Evolutionary conservation across 2,797 vertebrate species (phyloP).

Genomic region (Megaceryle alcyon): DNA sequence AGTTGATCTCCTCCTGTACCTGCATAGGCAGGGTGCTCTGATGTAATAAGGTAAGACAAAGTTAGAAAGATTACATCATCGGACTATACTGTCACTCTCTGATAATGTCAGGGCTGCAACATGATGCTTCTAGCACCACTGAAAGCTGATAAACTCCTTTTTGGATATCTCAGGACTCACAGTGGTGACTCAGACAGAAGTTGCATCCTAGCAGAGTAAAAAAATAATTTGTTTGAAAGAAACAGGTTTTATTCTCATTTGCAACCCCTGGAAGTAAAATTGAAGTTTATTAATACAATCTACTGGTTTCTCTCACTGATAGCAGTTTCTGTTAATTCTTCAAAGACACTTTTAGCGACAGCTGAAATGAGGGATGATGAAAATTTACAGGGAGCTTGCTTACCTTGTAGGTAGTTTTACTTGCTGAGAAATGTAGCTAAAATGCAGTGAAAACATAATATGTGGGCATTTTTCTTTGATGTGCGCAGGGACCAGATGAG

Average conservation of each 20-base stretch:
- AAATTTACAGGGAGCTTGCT: neutral
- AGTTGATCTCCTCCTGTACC: neutral
- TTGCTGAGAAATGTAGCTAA: neutral
- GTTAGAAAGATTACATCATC: neutral
- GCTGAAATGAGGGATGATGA: neutral
- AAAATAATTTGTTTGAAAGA: neutral
- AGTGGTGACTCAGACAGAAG: neutral
- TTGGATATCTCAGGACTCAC: neutral
- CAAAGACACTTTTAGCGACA: neutral
- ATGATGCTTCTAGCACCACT: neutral
- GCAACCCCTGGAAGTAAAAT: neutral
- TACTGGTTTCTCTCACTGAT: neutral
- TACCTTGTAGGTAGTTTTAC: neutral
- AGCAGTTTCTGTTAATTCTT: constrained; percentile 17
- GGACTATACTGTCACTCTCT: neutral
- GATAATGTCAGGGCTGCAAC: neutral
- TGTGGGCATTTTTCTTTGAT: neutral
- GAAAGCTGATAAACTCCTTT: neutral
- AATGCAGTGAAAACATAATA: neutral
- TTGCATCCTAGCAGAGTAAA: neutral
- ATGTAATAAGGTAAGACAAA: neutral
- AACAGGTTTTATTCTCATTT: neutral
- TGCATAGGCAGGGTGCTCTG: neutral
- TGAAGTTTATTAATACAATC: neutral
- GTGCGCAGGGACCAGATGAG: neutral